Percentiles rank a stretch among this genome's conserved stretches.
Conservation (phyloP, 2,888 invertebrate genomes). For the Coremacera marginata region DNA sequence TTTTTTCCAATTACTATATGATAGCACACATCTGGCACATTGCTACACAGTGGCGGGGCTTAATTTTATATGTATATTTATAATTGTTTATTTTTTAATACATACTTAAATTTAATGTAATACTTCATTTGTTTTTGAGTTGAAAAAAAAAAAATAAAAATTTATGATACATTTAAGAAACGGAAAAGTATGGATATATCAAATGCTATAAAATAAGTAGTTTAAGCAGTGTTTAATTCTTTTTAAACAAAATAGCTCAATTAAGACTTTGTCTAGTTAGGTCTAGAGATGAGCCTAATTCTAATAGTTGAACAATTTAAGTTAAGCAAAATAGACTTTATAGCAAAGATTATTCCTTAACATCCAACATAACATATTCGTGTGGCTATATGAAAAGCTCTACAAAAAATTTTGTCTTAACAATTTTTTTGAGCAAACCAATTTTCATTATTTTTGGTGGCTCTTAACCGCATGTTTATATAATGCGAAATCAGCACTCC, state of each 20-base stretch:
- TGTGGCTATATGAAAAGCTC: not conserved
- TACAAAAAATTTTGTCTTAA: not conserved
- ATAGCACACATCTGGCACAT: not conserved
- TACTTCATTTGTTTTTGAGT: conserved; percentile 1
- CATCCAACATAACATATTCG: too few species aligned
- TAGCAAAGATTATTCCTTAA: not conserved
- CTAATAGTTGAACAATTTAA: not conserved
- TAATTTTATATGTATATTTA: not conserved
- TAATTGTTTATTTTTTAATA: not conserved
- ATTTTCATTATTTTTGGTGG: not conserved
- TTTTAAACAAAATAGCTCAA: too few species aligned
- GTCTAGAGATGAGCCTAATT: too few species aligned
- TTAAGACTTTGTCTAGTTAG: too few species aligned
- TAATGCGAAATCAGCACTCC: too few species aligned
- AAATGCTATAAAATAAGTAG: too few species aligned
- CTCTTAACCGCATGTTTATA: too few species aligned
- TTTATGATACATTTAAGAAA: not conserved
- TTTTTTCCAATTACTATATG: too few species aligned
- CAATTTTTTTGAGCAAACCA: not conserved
- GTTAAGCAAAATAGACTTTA: not conserved
- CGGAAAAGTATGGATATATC: not conserved
- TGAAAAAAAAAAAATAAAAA: not conserved
- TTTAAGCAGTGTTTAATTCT: too few species aligned
- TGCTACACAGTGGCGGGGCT: too few species aligned
- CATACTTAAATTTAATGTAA: conserved; percentile 25